Conservation (phyloP, 2,888 invertebrate species). For the Dryomyza anilis region DNA sequence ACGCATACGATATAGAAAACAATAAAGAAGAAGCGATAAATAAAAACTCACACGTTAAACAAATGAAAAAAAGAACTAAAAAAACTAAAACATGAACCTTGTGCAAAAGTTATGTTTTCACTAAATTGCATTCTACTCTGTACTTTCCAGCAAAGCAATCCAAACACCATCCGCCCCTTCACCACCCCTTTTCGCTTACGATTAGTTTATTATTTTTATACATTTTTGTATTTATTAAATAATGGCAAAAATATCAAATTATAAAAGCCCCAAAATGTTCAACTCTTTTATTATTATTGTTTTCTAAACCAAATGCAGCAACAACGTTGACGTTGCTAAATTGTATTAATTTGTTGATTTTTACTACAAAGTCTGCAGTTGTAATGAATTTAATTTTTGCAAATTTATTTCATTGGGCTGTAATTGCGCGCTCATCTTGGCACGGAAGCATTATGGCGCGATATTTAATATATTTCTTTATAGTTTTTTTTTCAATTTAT, state of each 20-base stretch:
- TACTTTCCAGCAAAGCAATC: no score
- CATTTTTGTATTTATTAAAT: constrained; percentile 6
- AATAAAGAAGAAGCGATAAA: constrained; percentile 21
- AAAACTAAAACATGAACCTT: background rate
- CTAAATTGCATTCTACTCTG: no score
- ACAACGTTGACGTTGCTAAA: no score
- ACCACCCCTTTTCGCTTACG: background rate
- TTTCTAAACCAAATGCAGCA: no score
- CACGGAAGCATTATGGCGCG: background rate
- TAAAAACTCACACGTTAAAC: constrained; percentile 12
- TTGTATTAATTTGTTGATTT: no score
- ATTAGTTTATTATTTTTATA: constrained; percentile 1
- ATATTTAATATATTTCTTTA: background rate
- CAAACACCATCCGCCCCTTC: background rate
- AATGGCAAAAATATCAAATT: constrained; percentile 1
- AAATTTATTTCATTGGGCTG: background rate
- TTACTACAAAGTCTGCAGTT: background rate
- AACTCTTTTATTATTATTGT: background rate
- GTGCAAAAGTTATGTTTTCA: constrained; percentile 2
- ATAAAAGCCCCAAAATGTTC: background rate
- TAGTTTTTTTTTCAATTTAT: constrained; percentile 15
- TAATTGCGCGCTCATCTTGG: background rate
- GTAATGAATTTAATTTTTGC: background rate
- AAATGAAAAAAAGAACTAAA: background rate
- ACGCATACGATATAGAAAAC: constrained; percentile 11